Conservation (phyloP, 2,797 vertebrate species). For the Salmo trutta region DNA sequence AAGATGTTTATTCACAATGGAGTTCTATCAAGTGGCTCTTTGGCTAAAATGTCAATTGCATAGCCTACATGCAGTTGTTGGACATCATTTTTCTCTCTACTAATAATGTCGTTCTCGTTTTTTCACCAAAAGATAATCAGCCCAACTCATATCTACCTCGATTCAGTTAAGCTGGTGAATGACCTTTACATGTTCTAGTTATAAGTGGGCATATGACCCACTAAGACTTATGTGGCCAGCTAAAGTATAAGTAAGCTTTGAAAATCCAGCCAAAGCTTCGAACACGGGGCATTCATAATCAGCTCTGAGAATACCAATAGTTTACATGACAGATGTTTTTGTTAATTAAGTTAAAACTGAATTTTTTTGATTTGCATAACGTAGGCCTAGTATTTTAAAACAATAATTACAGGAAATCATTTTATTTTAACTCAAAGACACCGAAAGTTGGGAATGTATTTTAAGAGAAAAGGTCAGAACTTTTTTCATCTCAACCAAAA, state of each 20-base stretch:
- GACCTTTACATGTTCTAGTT: conserved; percentile 55
- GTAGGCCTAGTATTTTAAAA: too few relatives aligned
- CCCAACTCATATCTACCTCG: background rate
- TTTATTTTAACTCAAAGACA: too few relatives aligned
- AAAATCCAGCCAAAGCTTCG: too few relatives aligned
- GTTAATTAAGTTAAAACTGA: too few relatives aligned
- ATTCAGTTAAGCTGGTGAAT: conserved; percentile 1
- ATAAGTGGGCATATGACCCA: conserved; percentile 73
- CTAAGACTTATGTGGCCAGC: conserved; percentile 72
- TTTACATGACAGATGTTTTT: too few relatives aligned
- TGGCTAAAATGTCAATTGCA: background rate
- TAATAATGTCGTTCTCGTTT: background rate
- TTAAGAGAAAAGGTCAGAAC: too few relatives aligned
- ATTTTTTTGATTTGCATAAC: too few relatives aligned
- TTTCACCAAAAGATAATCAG: background rate
- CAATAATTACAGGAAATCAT: too few relatives aligned
- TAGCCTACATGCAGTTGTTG: background rate
- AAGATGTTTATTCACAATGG: background rate
- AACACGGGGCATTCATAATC: too few relatives aligned
- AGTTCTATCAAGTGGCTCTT: background rate
- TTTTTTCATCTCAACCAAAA: too few relatives aligned
- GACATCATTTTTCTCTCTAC: background rate
- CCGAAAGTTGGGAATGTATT: too few relatives aligned
- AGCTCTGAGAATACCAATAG: too few relatives aligned
- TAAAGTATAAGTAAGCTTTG: conserved; percentile 15